Base-by-base conservation (phyloP, 2,113 vertebrate species). In the Gila orcuttii region DNA sequence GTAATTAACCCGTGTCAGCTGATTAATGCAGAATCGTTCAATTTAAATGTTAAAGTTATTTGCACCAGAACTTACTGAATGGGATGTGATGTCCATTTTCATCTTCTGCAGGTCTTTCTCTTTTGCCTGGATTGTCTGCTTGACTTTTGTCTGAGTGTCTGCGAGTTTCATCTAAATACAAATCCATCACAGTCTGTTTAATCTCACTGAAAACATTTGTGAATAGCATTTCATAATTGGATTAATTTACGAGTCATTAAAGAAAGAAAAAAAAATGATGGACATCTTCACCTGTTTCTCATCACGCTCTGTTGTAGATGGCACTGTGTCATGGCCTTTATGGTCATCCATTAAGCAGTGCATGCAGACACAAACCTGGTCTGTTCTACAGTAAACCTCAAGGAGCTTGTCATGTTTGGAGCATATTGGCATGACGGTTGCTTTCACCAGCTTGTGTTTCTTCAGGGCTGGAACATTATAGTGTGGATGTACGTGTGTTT, bases 331-430 rank as follows among this genome's bases (percentile, higher is more conserved):
- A 3, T 90, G 90, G 23, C 87, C 87, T 28, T 86, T 86, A 84
- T 91, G 90, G 2, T 87, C 81, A 6, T 86, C 88, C 74, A 88
- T 50, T 10, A 89, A 42, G 52, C 90, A 91, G 55, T 83, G 82
- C 6, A 69, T 47, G 79, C 89, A 91, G 75, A 90, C 79, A 33
- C 88, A 89, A 4, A 2, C 39, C 79, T 90, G 86, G 31, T 91
- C 89, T 0, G 87, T 88, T 19, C 84, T 60, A 82, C 89, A 91
- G 87, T 79, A 91, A 9, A 85, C 85, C 79, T 91, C 90, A 47
- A 90, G 80, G 12, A 86, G 81, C 69, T 87, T 90, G 9, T 87
- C 81, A 12, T 91, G 90, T 68, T 75, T 82, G 23, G 66, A 31
- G 52, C 89, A 90, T 0, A 36, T 68, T 64, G 17, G 79, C 9